Evolutionary conservation across 2,113 vertebrate species (phyloP), one percentile per base, ranked within the genome.

Genomic region (Gallinago jamesoni): DNA sequence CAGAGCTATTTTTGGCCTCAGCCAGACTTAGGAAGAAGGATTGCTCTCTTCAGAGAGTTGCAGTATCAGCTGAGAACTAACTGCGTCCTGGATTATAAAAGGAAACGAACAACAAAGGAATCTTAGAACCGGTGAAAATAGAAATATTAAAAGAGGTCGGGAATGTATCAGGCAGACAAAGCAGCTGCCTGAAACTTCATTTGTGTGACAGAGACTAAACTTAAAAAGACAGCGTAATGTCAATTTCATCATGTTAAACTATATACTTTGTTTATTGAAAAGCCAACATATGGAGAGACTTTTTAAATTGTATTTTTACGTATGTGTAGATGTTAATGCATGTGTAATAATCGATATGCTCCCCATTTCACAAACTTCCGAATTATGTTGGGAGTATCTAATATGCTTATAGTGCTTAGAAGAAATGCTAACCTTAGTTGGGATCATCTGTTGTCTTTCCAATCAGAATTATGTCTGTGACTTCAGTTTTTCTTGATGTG

Each of bases 1-100:
- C 91, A 95, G 92, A 69, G 93, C 83, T 97, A 74, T 96, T 97
- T 97, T 87, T 94, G 89, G 91, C 89, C 53, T 92, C 47, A 93
- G 50, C 74, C 43, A 86, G 79, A 60, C 66, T 94, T 96, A 62
- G 3, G 39, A 89, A 96, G 78, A 93, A 93, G 84, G 70, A 94
- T 97, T 73, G 94, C 84, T 94, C 48, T 92, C 91, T 90, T 92
- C 94, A 95, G 78, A 96, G 62, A 86, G 43, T 87, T 97, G 90
- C 80, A 79, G 43, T 87, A 94, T 95, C 94, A 97, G 78, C 94
- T 93, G 79, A 92, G 84, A 89, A 93, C 70, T 91, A 87, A 91
- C 90, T 94, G 64, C 37, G 39, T 86, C 35, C 86, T 87, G 77
- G 87, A 89, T 95, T 95, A 70, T 76, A 70, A 94, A 96, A 94